A percentile compares a stretch with the other conserved stretches of the same genome.
phyloP scores from a whole-genome alignment of 2,888 invertebrate genomes.

The Tenthredo notha region DNA sequence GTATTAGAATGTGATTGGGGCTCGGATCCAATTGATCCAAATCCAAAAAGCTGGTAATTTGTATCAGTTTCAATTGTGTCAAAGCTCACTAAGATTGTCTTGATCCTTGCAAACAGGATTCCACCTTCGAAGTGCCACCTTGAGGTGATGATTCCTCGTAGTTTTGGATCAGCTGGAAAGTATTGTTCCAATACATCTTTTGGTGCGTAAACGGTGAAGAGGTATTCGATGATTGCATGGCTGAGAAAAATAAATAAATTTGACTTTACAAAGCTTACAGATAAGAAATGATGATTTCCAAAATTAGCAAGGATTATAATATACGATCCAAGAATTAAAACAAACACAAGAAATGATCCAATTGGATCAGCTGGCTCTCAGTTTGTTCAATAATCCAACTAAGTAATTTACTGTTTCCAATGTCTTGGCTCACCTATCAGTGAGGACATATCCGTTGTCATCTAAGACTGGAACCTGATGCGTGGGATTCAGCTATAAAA shows the following conservation, averaged over 20 bases:
- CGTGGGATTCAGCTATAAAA: not conserved
- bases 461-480: conserved; percentile 19
- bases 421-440: conserved; percentile 26
- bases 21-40: not conserved
- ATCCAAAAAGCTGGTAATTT: not conserved
- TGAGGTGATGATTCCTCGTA: conserved; percentile 35
- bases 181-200: conserved; percentile 29
- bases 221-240: conserved; percentile 39
- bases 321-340: not conserved
- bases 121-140: conserved; percentile 37
- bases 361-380: not conserved
- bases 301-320: not conserved
- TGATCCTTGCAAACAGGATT: conserved; percentile 12
- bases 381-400: not conserved
- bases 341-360: not conserved
- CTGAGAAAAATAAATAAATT: not conserved
- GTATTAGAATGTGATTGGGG: not conserved
- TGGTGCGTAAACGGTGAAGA: conserved; percentile 39
- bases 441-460: conserved; percentile 25
- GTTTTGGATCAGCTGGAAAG: conserved; percentile 35
- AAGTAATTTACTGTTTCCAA: not conserved
- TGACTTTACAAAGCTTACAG: no score
- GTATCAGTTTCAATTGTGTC: not conserved
- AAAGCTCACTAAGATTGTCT: conserved; percentile 27
- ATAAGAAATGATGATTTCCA: no score